Evolutionary conservation across 2,113 vertebrate species (phyloP).

Genomic region (Leucopsar rothschildi): DNA sequence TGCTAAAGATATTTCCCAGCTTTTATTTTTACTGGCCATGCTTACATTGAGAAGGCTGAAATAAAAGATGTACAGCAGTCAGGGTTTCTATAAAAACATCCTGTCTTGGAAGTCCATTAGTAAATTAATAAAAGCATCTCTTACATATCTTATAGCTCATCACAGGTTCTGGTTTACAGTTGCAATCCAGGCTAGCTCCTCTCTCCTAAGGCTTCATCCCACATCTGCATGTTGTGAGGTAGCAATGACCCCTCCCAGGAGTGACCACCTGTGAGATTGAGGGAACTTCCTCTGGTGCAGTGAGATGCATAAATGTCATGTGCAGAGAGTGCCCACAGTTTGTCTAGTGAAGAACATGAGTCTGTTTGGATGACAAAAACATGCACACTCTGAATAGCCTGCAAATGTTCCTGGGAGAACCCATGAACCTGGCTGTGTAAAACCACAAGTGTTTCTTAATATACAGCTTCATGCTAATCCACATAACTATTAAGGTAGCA

Average conservation of each 20-base stretch:
- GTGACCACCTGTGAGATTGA: not conserved
- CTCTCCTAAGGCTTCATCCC: not conserved
- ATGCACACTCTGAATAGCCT: not conserved
- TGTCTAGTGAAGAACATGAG: not conserved
- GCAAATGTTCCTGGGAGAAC: not conserved
- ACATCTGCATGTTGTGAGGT: not conserved
- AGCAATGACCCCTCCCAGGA: fast-evolving
- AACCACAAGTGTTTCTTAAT: not conserved
- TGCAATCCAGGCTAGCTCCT: not conserved
- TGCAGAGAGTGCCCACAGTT: not conserved
- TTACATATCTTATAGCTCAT: not conserved
- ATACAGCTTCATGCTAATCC: not conserved
- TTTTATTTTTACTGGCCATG: not conserved
- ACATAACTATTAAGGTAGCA: not conserved
- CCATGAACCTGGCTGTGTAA: not conserved
- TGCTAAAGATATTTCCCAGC: not conserved
- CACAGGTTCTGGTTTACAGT: not conserved
- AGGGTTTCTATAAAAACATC: not conserved
- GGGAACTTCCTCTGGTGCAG: not conserved
- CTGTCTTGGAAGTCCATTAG: not conserved
- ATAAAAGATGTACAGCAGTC: not conserved
- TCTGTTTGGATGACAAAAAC: not conserved
- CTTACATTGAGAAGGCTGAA: not conserved
- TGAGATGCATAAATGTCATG: not conserved
- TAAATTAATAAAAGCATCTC: not conserved